These are phyloP conservation scores for Limenitis camilla DNA, from an alignment of 2,888 invertebrate species.

Conservation along the genomic window DNA sequence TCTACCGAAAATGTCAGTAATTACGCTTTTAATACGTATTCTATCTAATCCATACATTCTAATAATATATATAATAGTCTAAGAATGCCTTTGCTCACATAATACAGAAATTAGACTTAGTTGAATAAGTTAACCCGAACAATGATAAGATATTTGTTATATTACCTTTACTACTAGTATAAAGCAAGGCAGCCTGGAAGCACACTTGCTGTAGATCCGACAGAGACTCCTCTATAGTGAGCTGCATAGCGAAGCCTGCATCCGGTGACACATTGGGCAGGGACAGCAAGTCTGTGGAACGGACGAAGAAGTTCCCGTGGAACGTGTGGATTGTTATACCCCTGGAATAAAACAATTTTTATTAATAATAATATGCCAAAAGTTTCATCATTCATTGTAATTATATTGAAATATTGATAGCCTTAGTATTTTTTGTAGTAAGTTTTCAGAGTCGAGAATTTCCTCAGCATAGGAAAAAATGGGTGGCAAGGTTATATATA, in stretches of 20 bases:
- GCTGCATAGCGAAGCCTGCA: conserved; percentile 98
- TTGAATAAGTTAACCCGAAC: not conserved
- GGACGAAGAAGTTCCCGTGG: conserved; percentile 99
- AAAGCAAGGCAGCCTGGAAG: conserved; percentile 97
- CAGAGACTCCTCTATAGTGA: conserved; percentile 93
- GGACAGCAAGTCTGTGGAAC: conserved; percentile 96
- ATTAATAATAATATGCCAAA: not conserved
- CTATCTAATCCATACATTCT: no score
- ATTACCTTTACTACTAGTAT: conserved; percentile 82
- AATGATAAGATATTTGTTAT: not conserved
- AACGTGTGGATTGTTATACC: conserved; percentile 97
- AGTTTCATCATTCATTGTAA: no score
- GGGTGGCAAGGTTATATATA: no score
- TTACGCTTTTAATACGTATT: no score
- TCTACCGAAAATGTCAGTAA: no score
- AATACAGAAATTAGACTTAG: not conserved
- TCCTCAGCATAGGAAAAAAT: no score
- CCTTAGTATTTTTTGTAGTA: no score
- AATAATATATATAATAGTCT: no score
- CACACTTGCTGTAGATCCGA: conserved; percentile 91
- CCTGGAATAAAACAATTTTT: no score
- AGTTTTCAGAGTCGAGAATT: no score
- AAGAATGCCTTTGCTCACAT: not conserved
- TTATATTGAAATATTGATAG: no score
- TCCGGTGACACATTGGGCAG: conserved; percentile 98